phyloP scores from a whole-genome alignment of 2,797 vertebrate genomes.

The Gobionotothen gibberifrons region DNA sequence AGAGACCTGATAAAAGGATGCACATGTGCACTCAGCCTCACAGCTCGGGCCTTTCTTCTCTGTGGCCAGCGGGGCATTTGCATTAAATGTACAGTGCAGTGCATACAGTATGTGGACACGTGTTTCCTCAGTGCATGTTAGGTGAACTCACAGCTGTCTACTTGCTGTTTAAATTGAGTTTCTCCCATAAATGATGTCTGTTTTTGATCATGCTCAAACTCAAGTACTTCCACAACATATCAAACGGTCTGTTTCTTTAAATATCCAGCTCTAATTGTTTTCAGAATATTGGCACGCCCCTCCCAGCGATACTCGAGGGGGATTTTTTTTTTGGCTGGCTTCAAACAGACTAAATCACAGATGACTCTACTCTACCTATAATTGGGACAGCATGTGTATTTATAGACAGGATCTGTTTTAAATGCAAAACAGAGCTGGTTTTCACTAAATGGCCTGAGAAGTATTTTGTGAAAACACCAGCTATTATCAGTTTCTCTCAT shows the following conservation, averaged over 20 bases:
- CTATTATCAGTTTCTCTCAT: constrained; percentile 58
- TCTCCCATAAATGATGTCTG: too few relatives aligned
- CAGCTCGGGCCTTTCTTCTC: not conserved
- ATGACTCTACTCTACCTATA: constrained; percentile 76
- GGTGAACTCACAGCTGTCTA: not conserved
- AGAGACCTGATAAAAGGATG: constrained; percentile 41
- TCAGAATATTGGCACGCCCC: constrained; percentile 55
- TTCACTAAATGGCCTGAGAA: constrained; percentile 54
- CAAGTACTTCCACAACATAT: constrained; percentile 4
- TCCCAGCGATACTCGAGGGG: constrained; percentile 48
- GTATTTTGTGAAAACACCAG: constrained; percentile 51
- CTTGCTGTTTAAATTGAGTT: not conserved
- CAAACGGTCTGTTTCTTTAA: constrained; percentile 35
- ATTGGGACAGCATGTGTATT: constrained; percentile 79
- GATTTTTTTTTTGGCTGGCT: constrained; percentile 60
- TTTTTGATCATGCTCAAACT: not conserved
- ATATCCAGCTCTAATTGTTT: constrained; percentile 60
- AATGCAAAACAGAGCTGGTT: constrained; percentile 49
- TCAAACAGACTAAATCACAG: constrained; percentile 72
- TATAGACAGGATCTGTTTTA: constrained; percentile 67
- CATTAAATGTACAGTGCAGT: constrained; percentile 9
- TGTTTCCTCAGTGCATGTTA: not conserved
- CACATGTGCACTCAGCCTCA: constrained; percentile 37
- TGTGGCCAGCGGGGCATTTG: constrained; percentile 8
- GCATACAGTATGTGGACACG: not conserved